These are phyloP conservation scores for Balanococcus diminutus DNA, from an alignment of 2,888 invertebrate species.

Conservation along the genomic window DNA sequence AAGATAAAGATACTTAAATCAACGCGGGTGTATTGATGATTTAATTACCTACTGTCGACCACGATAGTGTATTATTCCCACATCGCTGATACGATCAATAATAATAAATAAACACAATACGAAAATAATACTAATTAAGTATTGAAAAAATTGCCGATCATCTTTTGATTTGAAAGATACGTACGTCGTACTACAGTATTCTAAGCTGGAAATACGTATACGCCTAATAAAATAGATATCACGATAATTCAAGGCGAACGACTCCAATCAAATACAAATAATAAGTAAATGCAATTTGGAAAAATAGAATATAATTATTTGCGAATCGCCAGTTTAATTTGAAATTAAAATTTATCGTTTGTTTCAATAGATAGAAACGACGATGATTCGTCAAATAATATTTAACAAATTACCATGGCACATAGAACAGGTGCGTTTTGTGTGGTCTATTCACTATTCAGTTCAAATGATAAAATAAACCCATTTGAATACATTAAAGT, in stretches of 20 bases:
- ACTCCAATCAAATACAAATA: slow-evolving; percentile 25
- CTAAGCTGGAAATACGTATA: neutral
- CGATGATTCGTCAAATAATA: slow-evolving; percentile 27
- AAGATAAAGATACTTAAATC: neutral
- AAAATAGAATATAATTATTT: slow-evolving; percentile 34
- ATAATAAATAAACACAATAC: neutral
- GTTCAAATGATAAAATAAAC: no score
- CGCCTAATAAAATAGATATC: neutral
- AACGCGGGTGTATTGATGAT: neutral
- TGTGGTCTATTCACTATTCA: neutral
- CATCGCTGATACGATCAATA: neutral
- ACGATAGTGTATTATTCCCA: neutral
- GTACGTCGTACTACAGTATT: neutral
- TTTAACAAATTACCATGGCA: slow-evolving; percentile 32
- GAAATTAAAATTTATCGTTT: slow-evolving; percentile 34
- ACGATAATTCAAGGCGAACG: slow-evolving; percentile 38
- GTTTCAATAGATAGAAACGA: neutral
- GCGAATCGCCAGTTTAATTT: neutral
- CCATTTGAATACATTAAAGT: neutral
- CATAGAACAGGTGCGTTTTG: neutral
- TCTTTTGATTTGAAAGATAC: neutral
- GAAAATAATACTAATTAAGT: neutral
- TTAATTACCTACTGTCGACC: neutral
- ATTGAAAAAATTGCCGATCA: slow-evolving; percentile 1
- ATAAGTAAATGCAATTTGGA: slow-evolving; percentile 16